Evolutionary conservation across 2,888 invertebrate species (phyloP).

Genomic region (Ophion slaviceki): DNA sequence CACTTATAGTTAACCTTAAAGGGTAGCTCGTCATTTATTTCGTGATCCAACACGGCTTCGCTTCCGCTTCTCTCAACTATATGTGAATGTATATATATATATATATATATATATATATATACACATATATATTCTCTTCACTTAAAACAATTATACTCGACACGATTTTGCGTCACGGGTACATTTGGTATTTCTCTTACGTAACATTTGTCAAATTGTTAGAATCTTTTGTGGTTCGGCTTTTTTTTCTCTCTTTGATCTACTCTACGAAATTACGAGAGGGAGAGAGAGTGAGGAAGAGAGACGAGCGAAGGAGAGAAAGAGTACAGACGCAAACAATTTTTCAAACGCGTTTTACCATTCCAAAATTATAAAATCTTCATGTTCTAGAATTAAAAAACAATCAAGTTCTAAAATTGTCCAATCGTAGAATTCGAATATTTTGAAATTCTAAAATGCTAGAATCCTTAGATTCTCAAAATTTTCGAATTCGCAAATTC

Average conservation of each 20-base stretch:
- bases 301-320: neutral
- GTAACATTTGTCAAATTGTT: neutral
- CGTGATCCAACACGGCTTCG: neutral
- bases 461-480: neutral
- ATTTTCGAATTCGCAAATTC: too few relatives aligned
- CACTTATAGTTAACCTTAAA: conserved; percentile 22
- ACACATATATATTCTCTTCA: neutral
- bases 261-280: neutral
- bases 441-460: too few relatives aligned
- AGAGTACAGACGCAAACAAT: neutral
- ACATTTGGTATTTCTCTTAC: neutral
- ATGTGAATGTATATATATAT: neutral
- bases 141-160: too few relatives aligned
- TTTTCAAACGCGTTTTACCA: neutral
- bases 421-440: neutral
- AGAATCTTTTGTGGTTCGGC: neutral
- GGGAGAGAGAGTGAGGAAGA: neutral
- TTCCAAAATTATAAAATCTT: too few relatives aligned
- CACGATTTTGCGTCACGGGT: neutral
- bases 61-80: neutral
- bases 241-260: too few relatives aligned
- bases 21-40: neutral
- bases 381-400: too few relatives aligned
- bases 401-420: too few relatives aligned
- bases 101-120: neutral